Conservation (phyloP, 2,797 vertebrate genomes). For the Fundulus diaphanus region DNA sequence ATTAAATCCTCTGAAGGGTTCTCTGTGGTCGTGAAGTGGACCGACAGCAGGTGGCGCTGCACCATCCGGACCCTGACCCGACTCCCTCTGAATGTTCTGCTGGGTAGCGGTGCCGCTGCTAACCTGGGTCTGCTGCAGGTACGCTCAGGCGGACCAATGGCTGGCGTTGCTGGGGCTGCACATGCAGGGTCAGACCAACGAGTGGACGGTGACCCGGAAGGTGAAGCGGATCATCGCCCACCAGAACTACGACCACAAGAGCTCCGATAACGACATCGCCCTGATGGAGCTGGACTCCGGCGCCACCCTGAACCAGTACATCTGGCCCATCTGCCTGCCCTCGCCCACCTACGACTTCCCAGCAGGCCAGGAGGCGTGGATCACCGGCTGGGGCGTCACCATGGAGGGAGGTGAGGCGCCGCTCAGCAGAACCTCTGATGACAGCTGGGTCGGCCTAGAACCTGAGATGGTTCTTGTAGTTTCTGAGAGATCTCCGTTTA, state of each 20-base stretch:
- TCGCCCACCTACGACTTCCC: slow-evolving; percentile 80
- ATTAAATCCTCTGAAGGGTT: not conserved
- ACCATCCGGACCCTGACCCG: not conserved
- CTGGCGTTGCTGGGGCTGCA: slow-evolving; percentile 88
- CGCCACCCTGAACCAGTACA: slow-evolving; percentile 75
- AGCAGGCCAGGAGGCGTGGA: slow-evolving; percentile 84
- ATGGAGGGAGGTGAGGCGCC: slow-evolving; percentile 82
- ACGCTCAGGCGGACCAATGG: slow-evolving; percentile 81
- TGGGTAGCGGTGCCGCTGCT: too few species aligned
- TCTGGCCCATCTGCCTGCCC: slow-evolving; percentile 91
- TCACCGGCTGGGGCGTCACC: slow-evolving; percentile 93
- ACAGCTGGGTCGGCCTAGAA: too few species aligned
- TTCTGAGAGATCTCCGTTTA: too few species aligned
- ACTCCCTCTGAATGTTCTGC: not conserved
- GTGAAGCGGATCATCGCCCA: slow-evolving; percentile 84
- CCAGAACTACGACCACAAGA: slow-evolving; percentile 75
- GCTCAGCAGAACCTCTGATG: not conserved
- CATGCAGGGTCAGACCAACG: slow-evolving; percentile 69
- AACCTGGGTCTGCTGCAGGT: slow-evolving; percentile 71
- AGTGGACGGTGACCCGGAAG: slow-evolving; percentile 73
- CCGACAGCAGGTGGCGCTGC: not conserved
- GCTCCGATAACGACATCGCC: slow-evolving; percentile 88
- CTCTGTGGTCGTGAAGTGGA: not conserved
- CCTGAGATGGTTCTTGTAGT: too few species aligned
- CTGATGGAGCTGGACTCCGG: slow-evolving; percentile 86